Evolutionary conservation across 2,113 vertebrate genomes (phyloP).

Genomic region (Poeciliopsis turrubarensis): DNA sequence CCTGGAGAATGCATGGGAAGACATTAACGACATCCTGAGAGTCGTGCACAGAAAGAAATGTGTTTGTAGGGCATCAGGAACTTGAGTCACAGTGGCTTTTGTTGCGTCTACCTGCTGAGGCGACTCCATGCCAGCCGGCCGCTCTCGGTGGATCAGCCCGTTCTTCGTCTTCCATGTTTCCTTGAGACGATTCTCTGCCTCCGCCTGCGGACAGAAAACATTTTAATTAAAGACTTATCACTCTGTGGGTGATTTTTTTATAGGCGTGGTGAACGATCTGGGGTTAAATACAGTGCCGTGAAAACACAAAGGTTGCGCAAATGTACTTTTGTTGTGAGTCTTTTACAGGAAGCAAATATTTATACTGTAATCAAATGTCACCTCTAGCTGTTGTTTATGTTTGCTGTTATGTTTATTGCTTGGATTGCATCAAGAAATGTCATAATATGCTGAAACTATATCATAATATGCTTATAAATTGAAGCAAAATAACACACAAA

Average conservation of each 20-base stretch:
- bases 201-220: slow-evolving; percentile 50
- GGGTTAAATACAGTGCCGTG: background rate
- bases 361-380: background rate
- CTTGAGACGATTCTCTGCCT: slow-evolving; percentile 57
- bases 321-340: background rate
- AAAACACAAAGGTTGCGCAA: background rate
- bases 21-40: slow-evolving; percentile 34
- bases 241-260: background rate
- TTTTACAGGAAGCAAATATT: background rate
- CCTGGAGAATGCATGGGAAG: slow-evolving; percentile 22
- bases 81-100: slow-evolving; percentile 10
- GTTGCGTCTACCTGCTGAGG: slow-evolving; percentile 68
- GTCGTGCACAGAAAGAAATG: background rate
- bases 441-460: no score
- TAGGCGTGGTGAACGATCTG: background rate
- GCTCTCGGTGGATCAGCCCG: slow-evolving; percentile 76
- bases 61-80: slow-evolving; percentile 23
- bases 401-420: no score
- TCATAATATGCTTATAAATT: no score
- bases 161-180: slow-evolving; percentile 75
- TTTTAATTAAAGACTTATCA: slow-evolving; percentile 3
- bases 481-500: no score
- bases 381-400: no score
- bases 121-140: slow-evolving; percentile 78
- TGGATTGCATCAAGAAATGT: no score